Base-by-base conservation (phyloP, 2,888 invertebrate species). In the Aleiodes alternator region DNA sequence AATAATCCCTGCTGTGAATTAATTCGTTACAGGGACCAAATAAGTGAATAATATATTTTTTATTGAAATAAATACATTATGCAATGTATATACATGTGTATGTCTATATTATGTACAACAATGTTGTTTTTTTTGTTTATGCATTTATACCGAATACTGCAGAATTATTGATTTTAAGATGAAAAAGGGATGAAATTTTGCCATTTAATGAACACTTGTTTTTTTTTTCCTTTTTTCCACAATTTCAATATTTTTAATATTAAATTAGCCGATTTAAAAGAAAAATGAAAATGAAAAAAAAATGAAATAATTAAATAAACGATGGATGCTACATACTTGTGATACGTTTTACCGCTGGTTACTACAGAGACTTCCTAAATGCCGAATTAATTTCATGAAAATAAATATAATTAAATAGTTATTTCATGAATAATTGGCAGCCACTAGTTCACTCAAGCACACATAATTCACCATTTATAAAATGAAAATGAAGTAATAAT, bases 381-480 rank as follows among this genome's bases (percentile, higher is more conserved):
- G 86, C 77, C 77, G 76, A 64, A 23, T 23, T 76, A 73, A 71
- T 76, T 34, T 14, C 31, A 59, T 51, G 7, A 64, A 57, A 16
- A 61, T 8, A 57, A 68, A 34, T 12, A 69, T 55, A 71, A 59
- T 16, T 43, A 34, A 12, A 56, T 68, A 31, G 16, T 48, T 16
- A 76, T 69, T 64, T 61, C 31, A 43, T 16, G 14, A 61, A 12
- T 72, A 23, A 77, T 79, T 85, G 85, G 86, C 87, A 51, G 85
- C 89, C 89, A 89, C 89, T 89, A 89, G 89, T 89, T 89, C 89
- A 89, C 89, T 89, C 88, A 88, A 85, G 89, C 89, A 89, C 89
- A 89, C 88, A 84, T 84, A 83, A 81, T 84, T 88, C 87, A 88
- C 84, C 84, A 87, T 79, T 87, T 86, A 87, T 85, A 86, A 83